Base-by-base conservation (phyloP, 2,888 invertebrate species). In the Agrochola circellaris region DNA sequence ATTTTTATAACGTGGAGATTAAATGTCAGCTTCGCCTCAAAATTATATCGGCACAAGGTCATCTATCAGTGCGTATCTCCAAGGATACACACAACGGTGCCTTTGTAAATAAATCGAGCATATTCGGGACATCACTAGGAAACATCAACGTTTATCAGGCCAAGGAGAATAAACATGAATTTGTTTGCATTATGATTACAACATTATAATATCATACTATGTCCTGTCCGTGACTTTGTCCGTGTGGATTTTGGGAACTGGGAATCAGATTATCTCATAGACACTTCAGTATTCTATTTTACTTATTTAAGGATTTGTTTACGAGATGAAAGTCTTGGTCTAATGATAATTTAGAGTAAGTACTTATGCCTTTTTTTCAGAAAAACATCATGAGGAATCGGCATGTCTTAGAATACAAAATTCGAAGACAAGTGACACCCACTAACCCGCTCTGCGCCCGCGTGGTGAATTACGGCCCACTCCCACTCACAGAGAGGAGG, bases 11-110 rank as follows among this genome's bases (percentile, higher is more conserved):
- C 34, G 4, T 17, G 23, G 64, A 70, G n/a, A 13, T 58, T 70
- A 66, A 85, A 60, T 75, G 83, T 56, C 17, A 45, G 56, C 45
- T 73, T 73, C 38, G 42, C 77, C 77, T 83, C 60, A 86, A 73
- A 74, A 54, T 60, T 48, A 82, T 88, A 83, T 84, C 80, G 62
- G 69, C 73, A 79, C 88, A 88, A 88, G 88, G 88, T 86, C 89
- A 69, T 75, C 51, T 70, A 77, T 76, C 83, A 78, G 62, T 71
- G 73, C 80, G 76, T 73, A 65, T 78, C 71, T 70, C 61, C 77
- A 81, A 71, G 77, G 84, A 81, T 75, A 75, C 62, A 71, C n/a
- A 79, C 76, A 85, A 79, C 83, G 79, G 84, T 70, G 72, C 58
- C 84, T 83, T 84, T 84, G 83, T 84, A 75, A 83, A 84, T 74